These are phyloP conservation scores for Chunga burmeisteri DNA, from an alignment of 2,113 vertebrate genomes.

Conservation along the genomic window DNA sequence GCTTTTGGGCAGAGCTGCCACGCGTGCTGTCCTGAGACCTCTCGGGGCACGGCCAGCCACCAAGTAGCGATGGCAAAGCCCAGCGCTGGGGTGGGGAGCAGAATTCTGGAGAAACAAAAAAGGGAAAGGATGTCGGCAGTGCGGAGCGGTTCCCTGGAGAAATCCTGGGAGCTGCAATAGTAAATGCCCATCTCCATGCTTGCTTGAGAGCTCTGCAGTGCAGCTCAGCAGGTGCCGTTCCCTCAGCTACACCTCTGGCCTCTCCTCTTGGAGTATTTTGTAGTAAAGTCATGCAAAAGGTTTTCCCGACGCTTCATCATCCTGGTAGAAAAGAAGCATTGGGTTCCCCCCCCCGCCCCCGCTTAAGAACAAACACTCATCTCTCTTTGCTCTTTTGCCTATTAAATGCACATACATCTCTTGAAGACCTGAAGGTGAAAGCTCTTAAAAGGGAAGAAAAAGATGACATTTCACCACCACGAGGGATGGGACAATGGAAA, in stretches of 20 bases:
- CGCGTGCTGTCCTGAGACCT: not conserved
- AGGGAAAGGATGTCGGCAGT: not conserved
- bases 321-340: not conserved
- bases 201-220: not conserved
- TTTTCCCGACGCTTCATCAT: not conserved
- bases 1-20: not conserved
- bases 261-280: not conserved
- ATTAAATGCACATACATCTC: not conserved
- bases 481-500: not conserved
- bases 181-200: fast-evolving
- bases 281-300: not conserved
- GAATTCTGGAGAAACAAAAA: not conserved
- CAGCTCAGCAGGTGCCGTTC: not conserved
- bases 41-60: not conserved
- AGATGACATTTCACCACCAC: not conserved
- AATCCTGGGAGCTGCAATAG: not conserved
- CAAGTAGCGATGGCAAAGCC: not conserved
- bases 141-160: not conserved
- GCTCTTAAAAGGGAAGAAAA: conserved; percentile 3
- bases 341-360: fast-evolving
- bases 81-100: not conserved
- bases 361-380: not conserved
- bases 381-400: not conserved
- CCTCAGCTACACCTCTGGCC: not conserved
- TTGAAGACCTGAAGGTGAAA: not conserved